Base-by-base conservation (phyloP, 2,113 vertebrate species). In the Pao palembangensis region DNA sequence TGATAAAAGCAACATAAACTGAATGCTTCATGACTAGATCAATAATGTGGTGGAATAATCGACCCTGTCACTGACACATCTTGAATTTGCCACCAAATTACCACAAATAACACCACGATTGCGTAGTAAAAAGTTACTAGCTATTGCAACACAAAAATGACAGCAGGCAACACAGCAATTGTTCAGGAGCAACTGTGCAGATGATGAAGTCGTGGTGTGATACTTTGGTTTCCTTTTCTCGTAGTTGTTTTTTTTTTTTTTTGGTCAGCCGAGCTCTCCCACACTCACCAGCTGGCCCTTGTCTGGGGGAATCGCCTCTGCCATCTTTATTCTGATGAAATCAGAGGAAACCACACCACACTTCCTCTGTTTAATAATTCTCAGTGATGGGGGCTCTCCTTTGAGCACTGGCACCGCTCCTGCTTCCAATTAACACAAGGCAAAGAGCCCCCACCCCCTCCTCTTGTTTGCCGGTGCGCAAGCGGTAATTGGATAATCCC, bases 401-500 rank as follows among this genome's bases (percentile, higher is more conserved):
- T 68, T 76, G 72, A 85, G 75, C 64, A 16, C 75, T 68, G 79
- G 66, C 73, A 68, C 60, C 51, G 52, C 69, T 80, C 61, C 71
- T 82, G 64, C 56, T 71, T 78, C 79, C 85, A 85, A 84, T 89
- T 84, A 87, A 78, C 16, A 69, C 58, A 84, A 85, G 69, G 79
- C 82, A 85, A 89, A 86, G 85, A 86, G 76, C 46, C 15, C 34
- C 34, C 34, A 38, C 34, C 34, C 28, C 11, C 8, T 2, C 34
- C 34, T 38, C 34, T 80, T 86, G 85, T 89, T 88, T 89, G 84
- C 79, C 77, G 69, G 81, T 79, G 84, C 61, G 76, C 82, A 76
- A 48, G 58, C 75, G 0, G 73, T 89, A 87, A 89, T 88, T 84
- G 79, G 83, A 88, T 87, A 85, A 89, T 89, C 84, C 80, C 84